Evolutionary conservation across 2,113 vertebrate genomes (phyloP).

Genomic region (Spheniscus mendiculus): DNA sequence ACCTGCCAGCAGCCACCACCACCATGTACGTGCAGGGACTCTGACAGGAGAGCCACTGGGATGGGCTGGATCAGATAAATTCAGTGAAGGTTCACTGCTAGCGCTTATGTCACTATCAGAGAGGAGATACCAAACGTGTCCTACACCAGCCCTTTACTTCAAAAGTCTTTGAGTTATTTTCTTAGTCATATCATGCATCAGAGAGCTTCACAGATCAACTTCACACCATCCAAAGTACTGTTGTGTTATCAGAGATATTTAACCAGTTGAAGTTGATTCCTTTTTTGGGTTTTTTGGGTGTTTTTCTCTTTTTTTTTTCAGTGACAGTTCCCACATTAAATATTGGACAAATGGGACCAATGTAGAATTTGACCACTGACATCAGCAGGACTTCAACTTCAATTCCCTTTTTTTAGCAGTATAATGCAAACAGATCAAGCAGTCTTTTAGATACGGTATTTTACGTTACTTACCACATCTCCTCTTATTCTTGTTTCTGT

Average conservation of each 20-base stretch:
- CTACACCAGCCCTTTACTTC: background rate
- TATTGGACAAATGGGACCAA: background rate
- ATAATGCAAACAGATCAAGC: background rate
- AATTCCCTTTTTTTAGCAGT: background rate
- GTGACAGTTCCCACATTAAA: background rate
- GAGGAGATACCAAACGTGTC: background rate
- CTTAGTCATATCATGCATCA: background rate
- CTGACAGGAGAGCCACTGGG: background rate
- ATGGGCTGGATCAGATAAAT: background rate
- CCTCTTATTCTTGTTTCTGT: background rate
- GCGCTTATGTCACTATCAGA: background rate
- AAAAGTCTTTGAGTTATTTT: background rate
- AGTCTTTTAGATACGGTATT: background rate
- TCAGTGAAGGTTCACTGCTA: background rate
- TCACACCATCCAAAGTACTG: background rate
- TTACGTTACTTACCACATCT: background rate
- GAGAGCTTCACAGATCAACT: background rate
- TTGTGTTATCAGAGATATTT: background rate
- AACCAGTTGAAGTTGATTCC: background rate
- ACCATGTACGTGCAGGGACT: fast-evolving
- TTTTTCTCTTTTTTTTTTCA: background rate
- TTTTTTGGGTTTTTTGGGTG: background rate
- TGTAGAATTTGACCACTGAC: background rate
- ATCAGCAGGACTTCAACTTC: background rate
- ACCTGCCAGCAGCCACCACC: background rate